Percentiles rank a stretch among this genome's conserved stretches.
Conservation (phyloP, 2,888 invertebrate species). For the Trachelus troglodyta region DNA sequence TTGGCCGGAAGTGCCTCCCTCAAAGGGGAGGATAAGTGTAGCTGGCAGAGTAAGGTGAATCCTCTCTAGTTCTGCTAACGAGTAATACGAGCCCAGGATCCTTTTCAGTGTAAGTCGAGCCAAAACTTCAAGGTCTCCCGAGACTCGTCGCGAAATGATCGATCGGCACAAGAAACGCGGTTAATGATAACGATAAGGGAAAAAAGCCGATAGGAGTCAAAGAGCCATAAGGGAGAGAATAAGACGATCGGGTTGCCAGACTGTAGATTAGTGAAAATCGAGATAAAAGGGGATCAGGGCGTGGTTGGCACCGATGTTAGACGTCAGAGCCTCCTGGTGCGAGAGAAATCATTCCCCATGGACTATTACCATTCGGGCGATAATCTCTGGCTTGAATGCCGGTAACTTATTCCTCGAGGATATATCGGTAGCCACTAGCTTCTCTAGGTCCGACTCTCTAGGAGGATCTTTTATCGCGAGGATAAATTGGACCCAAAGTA, state of each 20-base stretch:
- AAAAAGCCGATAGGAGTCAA: neutral
- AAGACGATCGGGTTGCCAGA: neutral
- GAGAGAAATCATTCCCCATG: neutral
- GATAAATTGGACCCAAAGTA: constrained; percentile 2
- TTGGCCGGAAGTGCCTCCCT: neutral
- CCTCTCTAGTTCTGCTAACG: neutral
- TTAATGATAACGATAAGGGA: neutral
- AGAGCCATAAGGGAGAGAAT: neutral
- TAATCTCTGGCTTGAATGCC: neutral
- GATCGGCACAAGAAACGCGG: neutral
- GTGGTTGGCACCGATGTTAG: neutral
- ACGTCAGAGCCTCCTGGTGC: neutral
- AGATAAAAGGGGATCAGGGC: neutral
- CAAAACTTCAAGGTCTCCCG: neutral
- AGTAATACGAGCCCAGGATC: neutral
- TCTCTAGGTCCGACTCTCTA: neutral
- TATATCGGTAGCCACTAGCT: neutral
- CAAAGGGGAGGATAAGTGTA: neutral
- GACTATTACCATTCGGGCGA: neutral
- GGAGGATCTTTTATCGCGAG: neutral
- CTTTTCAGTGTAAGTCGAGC: neutral
- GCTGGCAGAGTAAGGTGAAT: neutral
- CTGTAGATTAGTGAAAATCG: neutral
- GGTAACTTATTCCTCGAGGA: neutral
- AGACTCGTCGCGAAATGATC: neutral